These are phyloP conservation scores for Parnassius orleans DNA, from an alignment of 2,888 invertebrate species.

Conservation along the genomic window DNA sequence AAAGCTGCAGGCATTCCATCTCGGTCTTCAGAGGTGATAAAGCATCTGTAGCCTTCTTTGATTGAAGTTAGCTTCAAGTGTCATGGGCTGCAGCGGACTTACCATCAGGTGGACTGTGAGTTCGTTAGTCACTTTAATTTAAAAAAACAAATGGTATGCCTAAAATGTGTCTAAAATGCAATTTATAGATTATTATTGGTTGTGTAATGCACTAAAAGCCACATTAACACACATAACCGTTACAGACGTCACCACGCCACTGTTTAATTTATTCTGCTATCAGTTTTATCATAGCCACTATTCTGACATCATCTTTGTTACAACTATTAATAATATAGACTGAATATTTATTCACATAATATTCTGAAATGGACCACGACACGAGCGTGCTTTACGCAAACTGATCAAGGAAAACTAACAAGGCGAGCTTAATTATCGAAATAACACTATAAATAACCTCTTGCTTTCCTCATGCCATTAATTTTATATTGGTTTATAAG, in stretches of 20 bases:
- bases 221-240: not conserved
- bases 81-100: too few relatives aligned
- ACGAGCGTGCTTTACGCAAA: constrained; percentile 14
- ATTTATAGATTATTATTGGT: too few relatives aligned
- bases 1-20: too few relatives aligned
- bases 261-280: not conserved
- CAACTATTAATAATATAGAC: too few relatives aligned
- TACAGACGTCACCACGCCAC: not conserved
- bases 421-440: constrained; percentile 12
- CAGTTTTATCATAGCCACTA: not conserved
- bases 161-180: too few relatives aligned
- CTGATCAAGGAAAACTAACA: constrained; percentile 25
- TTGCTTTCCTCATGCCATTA: constrained; percentile 25
- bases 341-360: not conserved
- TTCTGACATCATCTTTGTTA: not conserved
- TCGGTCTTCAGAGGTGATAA: too few relatives aligned
- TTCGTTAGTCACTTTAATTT: too few relatives aligned
- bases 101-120: too few relatives aligned
- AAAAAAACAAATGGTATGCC: too few relatives aligned
- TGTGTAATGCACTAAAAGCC: not conserved
- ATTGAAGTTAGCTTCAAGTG: too few relatives aligned
- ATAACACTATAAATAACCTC: constrained; percentile 10
- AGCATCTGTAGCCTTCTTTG: too few relatives aligned
- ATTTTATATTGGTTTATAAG: not conserved
- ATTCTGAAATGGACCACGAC: constrained; percentile 16